Conservation (phyloP, 2,888 invertebrate genomes). For the Panzeria rudis region DNA sequence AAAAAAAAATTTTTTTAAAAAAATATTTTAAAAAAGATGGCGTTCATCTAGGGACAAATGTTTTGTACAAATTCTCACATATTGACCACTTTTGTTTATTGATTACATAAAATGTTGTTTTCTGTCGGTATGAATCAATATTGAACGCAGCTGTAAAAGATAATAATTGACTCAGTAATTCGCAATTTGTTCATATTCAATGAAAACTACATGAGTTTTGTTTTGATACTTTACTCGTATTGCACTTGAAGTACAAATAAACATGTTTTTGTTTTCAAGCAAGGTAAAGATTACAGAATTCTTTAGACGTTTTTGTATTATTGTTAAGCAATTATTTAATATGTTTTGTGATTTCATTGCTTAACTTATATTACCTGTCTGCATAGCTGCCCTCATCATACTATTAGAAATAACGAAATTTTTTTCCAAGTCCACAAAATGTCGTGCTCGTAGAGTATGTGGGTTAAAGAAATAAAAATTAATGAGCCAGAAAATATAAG, state of each 20-base stretch:
- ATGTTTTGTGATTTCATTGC: background rate
- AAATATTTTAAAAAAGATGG: background rate
- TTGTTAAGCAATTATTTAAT: background rate
- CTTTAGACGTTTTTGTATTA: background rate
- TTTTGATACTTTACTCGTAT: background rate
- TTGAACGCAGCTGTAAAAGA: background rate
- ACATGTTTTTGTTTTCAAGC: background rate
- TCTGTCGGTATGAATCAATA: background rate
- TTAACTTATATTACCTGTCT: too few relatives aligned
- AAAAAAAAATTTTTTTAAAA: too few relatives aligned
- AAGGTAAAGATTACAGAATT: background rate
- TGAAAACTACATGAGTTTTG: background rate
- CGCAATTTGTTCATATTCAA: background rate
- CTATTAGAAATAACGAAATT: too few relatives aligned
- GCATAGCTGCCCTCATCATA: too few relatives aligned
- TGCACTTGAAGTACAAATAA: conserved; percentile 5
- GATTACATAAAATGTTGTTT: background rate
- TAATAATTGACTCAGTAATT: conserved; percentile 15
- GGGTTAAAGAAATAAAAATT: too few relatives aligned
- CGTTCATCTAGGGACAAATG: background rate
- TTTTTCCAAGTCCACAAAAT: too few relatives aligned
- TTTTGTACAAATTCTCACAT: background rate
- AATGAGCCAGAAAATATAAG: too few relatives aligned
- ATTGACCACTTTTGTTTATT: background rate
- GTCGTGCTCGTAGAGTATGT: too few relatives aligned